Evolutionary conservation across 1,140 invertebrate genomes (phyloP), one percentile per base, ranked within the genome.

Genomic region (Ctenoplectra terminalis): DNA sequence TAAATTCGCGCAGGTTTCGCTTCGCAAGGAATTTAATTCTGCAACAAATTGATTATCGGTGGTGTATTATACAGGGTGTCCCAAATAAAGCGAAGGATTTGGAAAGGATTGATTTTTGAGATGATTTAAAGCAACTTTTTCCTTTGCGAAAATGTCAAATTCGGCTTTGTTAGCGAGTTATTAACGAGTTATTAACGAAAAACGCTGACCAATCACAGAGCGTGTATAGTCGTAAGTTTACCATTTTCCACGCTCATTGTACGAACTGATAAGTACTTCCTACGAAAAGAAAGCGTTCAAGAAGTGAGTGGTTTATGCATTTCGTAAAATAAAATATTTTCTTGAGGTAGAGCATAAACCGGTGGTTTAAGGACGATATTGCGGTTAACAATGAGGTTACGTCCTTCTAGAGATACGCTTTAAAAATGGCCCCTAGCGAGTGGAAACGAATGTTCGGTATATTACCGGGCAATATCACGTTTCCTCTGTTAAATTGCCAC

Each of bases 321-420:
- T 52, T 26, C 26, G 3, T 6, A 52, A 54, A 80, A 63, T n/a
- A 5, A 52, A 34, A 64, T 52, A 72, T 58, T 73, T 73, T 73
- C 70, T 11, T 67, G 40, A 17, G 37, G 20, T 43, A 11, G 34
- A 63, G 52, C 23, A 29, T 17, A 63, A 63, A 37, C 56, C 15
- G n/a, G 43, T 17, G 63, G 29, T 43, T 63, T 63, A 31, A 73
- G n/a, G 26, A 63, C 43, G 31, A 31, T 23, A 52, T 17, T 80
- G 70, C 29, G 70, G 77, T 64, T 20, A 17, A 80, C 69, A 40
- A 29, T 11, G 46, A 56, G 58, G 26, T 37, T 52, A 29, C 0
- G 37, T 54, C 48, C 58, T 63, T 73, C 37, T 52, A n/a, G 17
- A 50, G 29, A 17, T 13, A 17, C 37, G 8, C 5, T 66, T 56